phyloP scores from a whole-genome alignment of 1,140 invertebrate species.

The Spodoptera frugiperda region DNA sequence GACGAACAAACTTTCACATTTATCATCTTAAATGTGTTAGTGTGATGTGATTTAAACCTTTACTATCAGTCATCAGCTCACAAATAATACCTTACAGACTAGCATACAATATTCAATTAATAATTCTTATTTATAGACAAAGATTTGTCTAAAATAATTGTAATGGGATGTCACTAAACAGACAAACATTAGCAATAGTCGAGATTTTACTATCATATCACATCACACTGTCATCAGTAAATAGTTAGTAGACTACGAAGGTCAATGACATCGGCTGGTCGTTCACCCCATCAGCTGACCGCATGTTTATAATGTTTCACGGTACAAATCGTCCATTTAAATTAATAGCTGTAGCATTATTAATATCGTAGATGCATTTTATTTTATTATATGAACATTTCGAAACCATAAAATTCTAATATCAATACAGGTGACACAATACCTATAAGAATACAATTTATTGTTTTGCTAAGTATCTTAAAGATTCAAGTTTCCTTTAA shows the following conservation, averaged over 20 bases:
- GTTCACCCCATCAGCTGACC: constrained; percentile 46
- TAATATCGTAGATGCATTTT: background rate
- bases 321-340: background rate
- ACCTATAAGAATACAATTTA: background rate
- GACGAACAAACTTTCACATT: background rate
- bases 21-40: background rate
- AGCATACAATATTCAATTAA: too few species aligned
- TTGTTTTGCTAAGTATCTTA: background rate
- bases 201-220: constrained; percentile 43
- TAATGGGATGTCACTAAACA: background rate
- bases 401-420: too few species aligned
- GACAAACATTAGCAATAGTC: background rate
- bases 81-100: too few species aligned
- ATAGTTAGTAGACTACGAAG: constrained; percentile 38
- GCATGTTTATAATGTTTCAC: constrained; percentile 36
- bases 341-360: background rate
- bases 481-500: background rate
- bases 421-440: too few species aligned
- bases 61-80: too few species aligned
- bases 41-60: too few species aligned
- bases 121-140: too few species aligned
- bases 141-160: background rate
- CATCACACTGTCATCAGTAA: constrained; percentile 41
- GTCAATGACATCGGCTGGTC: constrained; percentile 18
- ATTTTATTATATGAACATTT: too few species aligned